Conservation (phyloP, 92 coral and sea anemone genomes). For the Virgularia gustaviana region DNA sequence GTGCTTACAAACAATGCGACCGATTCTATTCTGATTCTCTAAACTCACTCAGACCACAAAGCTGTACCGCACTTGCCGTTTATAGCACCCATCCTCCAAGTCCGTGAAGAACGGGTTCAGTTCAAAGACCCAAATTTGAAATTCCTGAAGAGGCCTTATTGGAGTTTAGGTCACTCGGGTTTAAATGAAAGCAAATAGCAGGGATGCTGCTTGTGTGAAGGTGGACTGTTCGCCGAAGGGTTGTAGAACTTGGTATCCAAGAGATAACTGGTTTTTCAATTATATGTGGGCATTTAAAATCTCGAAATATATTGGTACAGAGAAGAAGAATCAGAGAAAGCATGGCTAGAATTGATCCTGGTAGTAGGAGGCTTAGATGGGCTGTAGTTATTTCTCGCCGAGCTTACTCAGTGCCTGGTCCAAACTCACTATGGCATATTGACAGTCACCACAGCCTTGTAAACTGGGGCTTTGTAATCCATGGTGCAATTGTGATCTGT, state of each 20-base stretch:
- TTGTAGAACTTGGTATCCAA: conserved; percentile 42
- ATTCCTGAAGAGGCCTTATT: conserved; percentile 47
- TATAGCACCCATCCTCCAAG: too few species aligned
- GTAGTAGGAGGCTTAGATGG: conserved; percentile 35
- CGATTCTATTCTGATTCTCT: too few species aligned
- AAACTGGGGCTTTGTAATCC: conserved; percentile 49
- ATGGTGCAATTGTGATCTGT: conserved; percentile 35
- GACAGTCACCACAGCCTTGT: conserved; percentile 49
- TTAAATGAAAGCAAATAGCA: conserved; percentile 41
- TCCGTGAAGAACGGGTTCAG: conserved; percentile 12
- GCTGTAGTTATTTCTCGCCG: conserved; percentile 44
- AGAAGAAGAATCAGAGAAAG: conserved; percentile 39
- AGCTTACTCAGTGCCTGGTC: conserved; percentile 47
- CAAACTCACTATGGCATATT: conserved; percentile 57
- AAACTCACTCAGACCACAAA: too few species aligned
- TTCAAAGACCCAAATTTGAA: conserved; percentile 41
- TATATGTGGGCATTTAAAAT: conserved; percentile 49
- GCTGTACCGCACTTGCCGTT: too few species aligned
- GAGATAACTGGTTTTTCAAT: conserved; percentile 42
- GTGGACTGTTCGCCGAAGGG: conserved; percentile 49
- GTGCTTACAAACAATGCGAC: too few species aligned
- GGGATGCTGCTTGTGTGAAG: conserved; percentile 50
- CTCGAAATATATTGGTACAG: conserved; percentile 47
- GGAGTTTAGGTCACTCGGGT: conserved; percentile 42
- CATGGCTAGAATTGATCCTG: conserved; percentile 46